Percentiles rank a stretch among this genome's conserved stretches.
phyloP scores from a whole-genome alignment of 2,113 vertebrate species.

The Polypterus senegalus region DNA sequence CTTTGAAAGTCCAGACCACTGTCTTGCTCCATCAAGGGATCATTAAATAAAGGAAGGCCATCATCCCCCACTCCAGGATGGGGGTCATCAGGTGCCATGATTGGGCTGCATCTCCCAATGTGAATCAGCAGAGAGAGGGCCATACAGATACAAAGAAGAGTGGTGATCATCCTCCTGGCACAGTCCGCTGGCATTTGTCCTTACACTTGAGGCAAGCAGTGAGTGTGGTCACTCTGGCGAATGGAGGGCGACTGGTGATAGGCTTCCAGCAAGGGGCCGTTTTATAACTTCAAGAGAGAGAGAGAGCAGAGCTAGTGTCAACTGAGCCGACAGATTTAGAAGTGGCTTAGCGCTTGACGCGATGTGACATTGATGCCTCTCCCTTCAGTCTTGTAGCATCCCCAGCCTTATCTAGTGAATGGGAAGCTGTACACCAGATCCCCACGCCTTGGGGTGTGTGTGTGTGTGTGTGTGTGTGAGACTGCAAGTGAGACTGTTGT shows the following conservation, averaged over 20 bases:
- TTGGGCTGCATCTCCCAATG: constrained; percentile 56
- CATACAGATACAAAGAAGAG: constrained; percentile 29
- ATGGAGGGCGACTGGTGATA: constrained; percentile 42
- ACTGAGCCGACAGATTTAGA: constrained; percentile 60
- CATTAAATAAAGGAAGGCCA: constrained; percentile 64
- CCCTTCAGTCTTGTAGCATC: constrained; percentile 58
- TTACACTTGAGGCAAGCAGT: too few species aligned
- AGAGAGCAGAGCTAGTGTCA: constrained; percentile 47
- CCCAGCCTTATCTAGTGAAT: constrained; percentile 74
- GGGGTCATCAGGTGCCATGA: constrained; percentile 61
- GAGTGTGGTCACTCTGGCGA: too few species aligned
- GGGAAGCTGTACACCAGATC: constrained; percentile 78
- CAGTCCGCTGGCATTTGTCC: too few species aligned
- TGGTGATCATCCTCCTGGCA: constrained; percentile 35
- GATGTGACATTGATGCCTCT: constrained; percentile 27
- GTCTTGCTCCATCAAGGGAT: constrained; percentile 70
- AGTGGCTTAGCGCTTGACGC: constrained; percentile 15
- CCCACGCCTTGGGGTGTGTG: constrained; percentile 19
- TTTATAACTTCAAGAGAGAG: constrained; percentile 4
- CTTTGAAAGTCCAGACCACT: constrained; percentile 61
- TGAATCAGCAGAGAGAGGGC: constrained; percentile 37
- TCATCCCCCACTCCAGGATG: constrained; percentile 54
- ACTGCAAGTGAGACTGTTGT: constrained; percentile 39
- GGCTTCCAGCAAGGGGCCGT: constrained; percentile 16
- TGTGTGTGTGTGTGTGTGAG: constrained; percentile 25